A percentile compares a stretch with the other conserved stretches of the same genome.
Evolutionary conservation across 1,140 invertebrate genomes (phyloP).

Genomic region (Ericerus pela): DNA sequence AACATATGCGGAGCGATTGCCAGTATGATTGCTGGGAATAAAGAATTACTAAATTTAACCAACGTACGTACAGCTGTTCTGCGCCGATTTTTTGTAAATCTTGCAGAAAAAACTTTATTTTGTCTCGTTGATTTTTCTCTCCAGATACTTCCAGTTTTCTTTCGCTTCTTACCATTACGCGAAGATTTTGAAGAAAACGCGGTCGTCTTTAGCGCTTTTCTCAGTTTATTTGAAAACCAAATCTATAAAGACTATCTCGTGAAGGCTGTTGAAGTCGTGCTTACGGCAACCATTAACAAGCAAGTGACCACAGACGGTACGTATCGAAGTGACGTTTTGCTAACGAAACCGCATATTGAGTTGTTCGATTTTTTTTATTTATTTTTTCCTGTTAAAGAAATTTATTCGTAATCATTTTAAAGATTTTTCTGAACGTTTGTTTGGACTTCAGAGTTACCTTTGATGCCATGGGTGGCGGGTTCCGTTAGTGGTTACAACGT

Average conservation of each 20-base stretch:
- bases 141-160: neutral
- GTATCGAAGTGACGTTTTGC: no score
- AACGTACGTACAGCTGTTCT: neutral
- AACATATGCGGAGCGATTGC: neutral
- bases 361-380: no score
- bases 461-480: no score
- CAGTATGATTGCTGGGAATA: neutral
- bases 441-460: no score
- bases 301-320: neutral
- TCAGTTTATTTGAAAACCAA: neutral
- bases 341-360: no score
- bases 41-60: neutral
- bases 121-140: neutral
- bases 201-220: neutral
- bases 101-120: neutral
- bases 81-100: neutral
- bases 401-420: no score
- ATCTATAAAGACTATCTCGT: neutral
- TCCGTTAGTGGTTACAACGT: no score
- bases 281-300: neutral
- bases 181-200: conserved; percentile 2
- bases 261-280: neutral
- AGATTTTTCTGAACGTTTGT: no score
- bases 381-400: no score
- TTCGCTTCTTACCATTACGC: neutral